Evolutionary conservation across 1,140 invertebrate species (phyloP).

Genomic region (Ostrea denselamellosa): DNA sequence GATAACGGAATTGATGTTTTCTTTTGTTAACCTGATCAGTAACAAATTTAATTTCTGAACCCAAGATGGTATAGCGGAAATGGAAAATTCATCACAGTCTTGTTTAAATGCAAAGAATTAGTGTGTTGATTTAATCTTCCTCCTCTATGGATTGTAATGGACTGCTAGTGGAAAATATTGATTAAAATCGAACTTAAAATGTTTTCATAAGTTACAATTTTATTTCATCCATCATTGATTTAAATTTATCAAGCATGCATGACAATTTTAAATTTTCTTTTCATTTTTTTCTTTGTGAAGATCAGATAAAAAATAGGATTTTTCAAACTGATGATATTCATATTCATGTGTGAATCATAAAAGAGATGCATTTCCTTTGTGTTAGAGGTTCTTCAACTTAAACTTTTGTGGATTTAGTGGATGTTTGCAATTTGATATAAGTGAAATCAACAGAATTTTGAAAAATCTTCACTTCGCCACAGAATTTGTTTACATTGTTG

Average conservation of each 20-base stretch:
- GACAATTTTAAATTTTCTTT: not conserved
- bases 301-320: constrained; percentile 18
- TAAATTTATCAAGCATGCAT: constrained; percentile 37
- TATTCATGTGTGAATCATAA: constrained; percentile 17
- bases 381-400: not conserved
- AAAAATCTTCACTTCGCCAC: not conserved
- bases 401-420: not conserved
- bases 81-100: constrained; percentile 5
- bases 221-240: constrained; percentile 36
- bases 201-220: constrained; percentile 17
- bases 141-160: constrained; percentile 29
- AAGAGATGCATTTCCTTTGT: constrained; percentile 1
- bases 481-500: not conserved
- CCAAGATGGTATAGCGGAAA: not conserved
- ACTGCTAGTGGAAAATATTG: constrained; percentile 4
- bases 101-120: constrained; percentile 38
- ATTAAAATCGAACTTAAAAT: constrained; percentile 29
- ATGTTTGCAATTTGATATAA: not conserved
- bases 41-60: not conserved
- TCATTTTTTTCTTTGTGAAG: not conserved
- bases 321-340: not conserved
- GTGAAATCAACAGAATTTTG: not conserved
- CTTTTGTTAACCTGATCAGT: constrained; percentile 2
- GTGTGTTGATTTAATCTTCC: constrained; percentile 16
- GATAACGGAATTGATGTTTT: not conserved